A percentile compares a stretch with the other conserved stretches of the same genome.
Conservation (phyloP, 1,140 invertebrate genomes). For the Penaeus chinensis region DNA sequence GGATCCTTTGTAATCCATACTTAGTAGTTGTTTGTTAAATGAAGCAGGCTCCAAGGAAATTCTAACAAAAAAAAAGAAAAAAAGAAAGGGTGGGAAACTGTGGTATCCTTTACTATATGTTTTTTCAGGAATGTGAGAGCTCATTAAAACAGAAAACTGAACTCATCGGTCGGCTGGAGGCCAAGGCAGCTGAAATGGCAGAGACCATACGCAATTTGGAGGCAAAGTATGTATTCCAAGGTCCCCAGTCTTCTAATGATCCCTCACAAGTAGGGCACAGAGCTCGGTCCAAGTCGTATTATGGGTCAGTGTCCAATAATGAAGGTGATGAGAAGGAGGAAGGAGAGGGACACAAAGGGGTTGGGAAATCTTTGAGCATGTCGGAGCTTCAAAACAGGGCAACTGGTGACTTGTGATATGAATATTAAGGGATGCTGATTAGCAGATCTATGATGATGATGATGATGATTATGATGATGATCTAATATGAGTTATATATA, state of each 20-base stretch:
- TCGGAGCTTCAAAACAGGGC: conserved; percentile 42
- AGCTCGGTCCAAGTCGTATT: conserved; percentile 54
- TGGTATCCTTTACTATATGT: conserved; percentile 47
- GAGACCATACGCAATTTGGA: conserved; percentile 62
- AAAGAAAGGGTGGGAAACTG: not conserved
- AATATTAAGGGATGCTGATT: too few species aligned
- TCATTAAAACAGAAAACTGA: conserved; percentile 64
- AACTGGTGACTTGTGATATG: conserved; percentile 44
- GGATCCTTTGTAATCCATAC: not conserved
- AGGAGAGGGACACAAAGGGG: conserved; percentile 25
- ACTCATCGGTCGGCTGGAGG: conserved; percentile 58
- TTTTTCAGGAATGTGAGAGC: conserved; percentile 64
- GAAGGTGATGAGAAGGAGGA: conserved; percentile 30
- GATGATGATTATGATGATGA: too few species aligned
- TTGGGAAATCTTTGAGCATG: conserved; percentile 54
- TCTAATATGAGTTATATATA: conserved; percentile 11
- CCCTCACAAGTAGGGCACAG: conserved; percentile 52
- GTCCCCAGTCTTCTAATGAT: conserved; percentile 51
- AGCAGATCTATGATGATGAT: too few species aligned
- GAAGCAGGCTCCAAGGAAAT: conserved; percentile 29
- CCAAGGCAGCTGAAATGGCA: conserved; percentile 58
- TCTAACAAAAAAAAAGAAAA: conserved; percentile 1
- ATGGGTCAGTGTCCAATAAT: conserved; percentile 35
- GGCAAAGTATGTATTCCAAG: conserved; percentile 63
- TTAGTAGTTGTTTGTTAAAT: conserved; percentile 6